Percentiles rank a stretch among this genome's conserved stretches.
phyloP scores from a whole-genome alignment of 2,797 vertebrate species.

The Chiloscyllium punctatum region DNA sequence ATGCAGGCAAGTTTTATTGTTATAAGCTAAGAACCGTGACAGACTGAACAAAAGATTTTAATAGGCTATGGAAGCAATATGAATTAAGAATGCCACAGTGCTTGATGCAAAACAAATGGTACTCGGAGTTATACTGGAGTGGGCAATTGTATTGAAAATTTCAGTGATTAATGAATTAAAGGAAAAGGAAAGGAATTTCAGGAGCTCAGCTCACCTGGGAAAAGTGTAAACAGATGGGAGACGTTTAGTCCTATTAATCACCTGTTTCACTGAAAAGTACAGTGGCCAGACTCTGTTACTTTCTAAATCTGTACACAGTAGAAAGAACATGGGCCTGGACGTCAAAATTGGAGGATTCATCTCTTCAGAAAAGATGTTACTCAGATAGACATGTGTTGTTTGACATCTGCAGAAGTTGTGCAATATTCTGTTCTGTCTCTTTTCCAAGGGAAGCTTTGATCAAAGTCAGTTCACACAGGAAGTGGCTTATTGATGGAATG shows the following conservation, averaged over 20 bases:
- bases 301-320: not conserved
- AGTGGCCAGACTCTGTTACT: not conserved
- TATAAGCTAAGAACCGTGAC: constrained; percentile 22
- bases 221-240: constrained; percentile 34
- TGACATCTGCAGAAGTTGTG: constrained; percentile 20
- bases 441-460: not conserved
- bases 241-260: constrained; percentile 31
- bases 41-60: constrained; percentile 32
- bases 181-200: constrained; percentile 37
- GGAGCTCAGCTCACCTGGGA: constrained; percentile 36
- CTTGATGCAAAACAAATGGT: constrained; percentile 33
- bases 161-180: constrained; percentile 37
- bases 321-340: not conserved
- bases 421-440: not conserved
- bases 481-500: not conserved
- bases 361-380: constrained; percentile 9
- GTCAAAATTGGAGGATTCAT: not conserved
- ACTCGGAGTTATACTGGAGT: not conserved
- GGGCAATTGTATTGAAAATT: constrained; percentile 19
- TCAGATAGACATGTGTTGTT: not conserved
- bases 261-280: not conserved
- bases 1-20: constrained; percentile 34
- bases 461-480: not conserved
- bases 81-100: not conserved
- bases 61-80: constrained; percentile 26